Evolutionary conservation across 2,113 vertebrate genomes (phyloP).

Genomic region (Oryzias melastigma): DNA sequence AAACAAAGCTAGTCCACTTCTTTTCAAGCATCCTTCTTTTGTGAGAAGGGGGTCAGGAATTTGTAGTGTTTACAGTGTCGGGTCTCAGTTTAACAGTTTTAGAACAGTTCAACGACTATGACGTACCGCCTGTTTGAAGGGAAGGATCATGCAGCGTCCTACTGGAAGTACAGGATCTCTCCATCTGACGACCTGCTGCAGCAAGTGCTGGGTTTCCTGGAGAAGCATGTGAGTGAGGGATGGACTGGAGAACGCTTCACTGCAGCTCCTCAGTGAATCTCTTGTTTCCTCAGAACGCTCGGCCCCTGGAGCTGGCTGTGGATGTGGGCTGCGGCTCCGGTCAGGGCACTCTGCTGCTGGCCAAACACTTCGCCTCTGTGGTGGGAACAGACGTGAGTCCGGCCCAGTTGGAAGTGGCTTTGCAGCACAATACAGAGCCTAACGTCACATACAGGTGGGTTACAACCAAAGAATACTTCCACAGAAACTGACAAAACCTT

Average conservation of each 20-base stretch:
- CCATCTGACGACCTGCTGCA: constrained; percentile 70
- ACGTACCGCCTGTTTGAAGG: constrained; percentile 80
- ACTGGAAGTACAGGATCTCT: constrained; percentile 79
- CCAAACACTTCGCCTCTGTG: constrained; percentile 76
- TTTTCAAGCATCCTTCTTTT: no score
- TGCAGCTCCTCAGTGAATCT: background rate
- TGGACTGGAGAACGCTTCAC: no score
- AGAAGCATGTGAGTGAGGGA: constrained; percentile 68
- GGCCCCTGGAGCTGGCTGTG: constrained; percentile 70
- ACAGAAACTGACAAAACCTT: no score
- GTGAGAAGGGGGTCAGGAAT: no score
- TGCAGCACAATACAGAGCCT: constrained; percentile 17
- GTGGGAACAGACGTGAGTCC: constrained; percentile 82
- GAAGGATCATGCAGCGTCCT: constrained; percentile 68
- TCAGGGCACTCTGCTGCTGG: constrained; percentile 78
- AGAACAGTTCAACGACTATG: constrained; percentile 57
- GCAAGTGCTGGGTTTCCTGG: constrained; percentile 71
- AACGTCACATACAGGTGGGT: constrained; percentile 81
- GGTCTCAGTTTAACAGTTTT: no score
- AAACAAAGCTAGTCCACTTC: no score
- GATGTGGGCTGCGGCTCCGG: constrained; percentile 86
- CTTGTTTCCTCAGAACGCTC: constrained; percentile 50
- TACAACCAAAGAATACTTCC: background rate
- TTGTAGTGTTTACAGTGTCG: no score
- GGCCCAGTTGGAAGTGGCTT: constrained; percentile 80